phyloP scores from a whole-genome alignment of 2,888 invertebrate species.

The Cantharis flavilabris region DNA sequence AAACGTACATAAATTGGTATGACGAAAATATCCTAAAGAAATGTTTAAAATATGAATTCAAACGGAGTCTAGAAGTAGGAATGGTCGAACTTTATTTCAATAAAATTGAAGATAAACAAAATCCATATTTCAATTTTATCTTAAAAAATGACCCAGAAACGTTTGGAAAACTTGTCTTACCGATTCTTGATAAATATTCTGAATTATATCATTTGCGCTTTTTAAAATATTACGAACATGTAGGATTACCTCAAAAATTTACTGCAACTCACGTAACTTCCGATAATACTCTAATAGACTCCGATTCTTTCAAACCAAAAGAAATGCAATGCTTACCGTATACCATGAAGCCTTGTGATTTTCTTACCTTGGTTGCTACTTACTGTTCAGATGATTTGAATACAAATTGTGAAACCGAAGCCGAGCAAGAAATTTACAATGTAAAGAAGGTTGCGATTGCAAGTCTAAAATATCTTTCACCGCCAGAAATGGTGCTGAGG shows the following conservation, averaged over 20 bases:
- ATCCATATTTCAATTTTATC: not conserved
- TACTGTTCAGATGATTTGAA: not conserved
- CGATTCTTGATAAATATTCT: not conserved
- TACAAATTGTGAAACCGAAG: not conserved
- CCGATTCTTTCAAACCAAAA: not conserved
- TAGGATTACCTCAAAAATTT: not conserved
- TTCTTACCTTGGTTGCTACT: not conserved
- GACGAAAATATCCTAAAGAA: not conserved
- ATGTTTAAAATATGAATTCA: not conserved
- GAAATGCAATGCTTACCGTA: not conserved
- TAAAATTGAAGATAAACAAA: not conserved
- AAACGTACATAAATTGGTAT: not conserved
- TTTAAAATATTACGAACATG: not conserved
- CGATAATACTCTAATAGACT: not conserved
- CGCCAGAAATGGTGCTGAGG: not conserved
- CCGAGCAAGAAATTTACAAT: not conserved
- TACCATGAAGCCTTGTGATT: not conserved
- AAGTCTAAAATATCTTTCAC: conserved; percentile 8
- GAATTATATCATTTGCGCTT: not conserved
- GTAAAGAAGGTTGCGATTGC: conserved; percentile 1
- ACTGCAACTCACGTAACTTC: not conserved
- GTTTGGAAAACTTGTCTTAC: not conserved
- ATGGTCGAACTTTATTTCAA: not conserved
- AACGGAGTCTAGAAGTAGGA: not conserved
- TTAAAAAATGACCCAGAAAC: not conserved